Conservation (phyloP, 92 coral and sea anemone genomes). For the Phenganax stokvisi region DNA sequence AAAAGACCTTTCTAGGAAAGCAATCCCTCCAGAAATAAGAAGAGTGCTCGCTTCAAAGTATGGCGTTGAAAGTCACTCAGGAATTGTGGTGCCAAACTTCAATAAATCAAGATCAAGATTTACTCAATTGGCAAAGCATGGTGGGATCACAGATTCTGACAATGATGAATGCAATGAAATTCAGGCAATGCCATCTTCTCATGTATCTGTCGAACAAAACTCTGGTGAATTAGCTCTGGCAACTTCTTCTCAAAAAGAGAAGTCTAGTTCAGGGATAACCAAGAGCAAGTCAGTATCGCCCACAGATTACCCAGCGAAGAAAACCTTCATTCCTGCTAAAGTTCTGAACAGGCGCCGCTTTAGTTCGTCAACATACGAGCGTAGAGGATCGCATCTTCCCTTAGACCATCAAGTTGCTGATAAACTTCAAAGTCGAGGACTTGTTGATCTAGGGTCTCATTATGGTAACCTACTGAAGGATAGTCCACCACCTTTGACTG, state of each 20-base stretch:
- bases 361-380: slow-evolving; percentile 27
- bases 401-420: background rate
- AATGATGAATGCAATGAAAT: slow-evolving; percentile 14
- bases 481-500: slow-evolving; percentile 20
- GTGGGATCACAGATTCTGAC: background rate
- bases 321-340: background rate
- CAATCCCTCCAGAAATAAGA: slow-evolving; percentile 76
- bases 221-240: slow-evolving; percentile 2
- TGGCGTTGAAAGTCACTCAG: slow-evolving; percentile 41
- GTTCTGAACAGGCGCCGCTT: slow-evolving; percentile 15
- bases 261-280: background rate
- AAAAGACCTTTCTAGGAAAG: slow-evolving; percentile 68
- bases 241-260: background rate
- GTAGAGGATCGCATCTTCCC: slow-evolving; percentile 15
- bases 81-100: slow-evolving; percentile 52
- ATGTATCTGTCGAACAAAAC: slow-evolving; percentile 20
- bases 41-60: slow-evolving; percentile 74
- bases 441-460: slow-evolving; percentile 47
- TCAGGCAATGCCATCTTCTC: background rate
- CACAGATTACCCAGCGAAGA: background rate
- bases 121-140: slow-evolving; percentile 42
- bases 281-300: slow-evolving; percentile 54
- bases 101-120: slow-evolving; percentile 56
- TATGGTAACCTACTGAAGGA: slow-evolving; percentile 15
- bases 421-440: slow-evolving; percentile 37